Evolutionary conservation across 2,888 invertebrate species (phyloP), one percentile per base, ranked within the genome.

Genomic region (Acutogordius australiensis): DNA sequence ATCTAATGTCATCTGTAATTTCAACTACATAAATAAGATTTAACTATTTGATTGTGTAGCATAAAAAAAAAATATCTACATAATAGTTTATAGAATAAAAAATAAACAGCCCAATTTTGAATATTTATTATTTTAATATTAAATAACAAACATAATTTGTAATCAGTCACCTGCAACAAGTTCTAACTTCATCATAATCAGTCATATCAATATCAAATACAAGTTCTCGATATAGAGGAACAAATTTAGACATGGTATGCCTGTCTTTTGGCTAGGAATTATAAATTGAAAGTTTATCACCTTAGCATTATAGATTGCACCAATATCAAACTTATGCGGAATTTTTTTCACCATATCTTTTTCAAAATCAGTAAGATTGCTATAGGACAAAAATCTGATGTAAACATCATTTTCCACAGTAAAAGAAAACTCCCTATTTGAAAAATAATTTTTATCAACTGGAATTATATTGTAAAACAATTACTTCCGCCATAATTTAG

Each of bases 141-240:
- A n/a, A n/a, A n/a, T n/a, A n/a, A n/a, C n/a, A n/a, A n/a, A n/a
- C n/a, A n/a, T n/a, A n/a, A n/a, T n/a, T n/a, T n/a, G n/a, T n/a
- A n/a, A n/a, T n/a, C 45, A 67, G 67, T 61, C 62, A 63, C 69
- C 61, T 23, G 68, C 75, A 94, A 69, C 94, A 97, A 29, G 78
- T 82, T 68, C 94, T 75, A 0, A 94, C 80, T 68, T 88, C 86
- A 75, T 97, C 94, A 71, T 99, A 99, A 73, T 99, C 97, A 37
- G 94, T 91, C 77, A 97, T 81, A 76, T 99, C 97, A 66, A 99
- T 94, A 78, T 99, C 97, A 73, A 99, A 87, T 0, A 97, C 87
- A 18, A 99, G 74, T 74, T 99, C 97, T 68, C 85, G 81, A 66
- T 83, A 78, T 23, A 78, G 69, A 66, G 81, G 71, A 71, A 75